Evolutionary conservation across 1,140 invertebrate genomes (phyloP).

Genomic region (Diorhabda elongata): DNA sequence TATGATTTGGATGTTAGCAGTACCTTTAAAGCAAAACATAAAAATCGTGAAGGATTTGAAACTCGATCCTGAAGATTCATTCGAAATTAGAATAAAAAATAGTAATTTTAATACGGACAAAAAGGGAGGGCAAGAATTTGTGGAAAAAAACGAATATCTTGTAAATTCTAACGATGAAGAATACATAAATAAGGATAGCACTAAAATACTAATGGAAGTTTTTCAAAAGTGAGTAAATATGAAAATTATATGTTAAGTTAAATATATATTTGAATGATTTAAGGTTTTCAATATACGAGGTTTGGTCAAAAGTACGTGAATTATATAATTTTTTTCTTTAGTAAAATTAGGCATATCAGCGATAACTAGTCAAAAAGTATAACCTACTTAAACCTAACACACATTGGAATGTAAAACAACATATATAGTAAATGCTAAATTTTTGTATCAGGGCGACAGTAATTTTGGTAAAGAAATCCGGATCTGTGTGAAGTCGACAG

Average conservation of each 20-base stretch:
- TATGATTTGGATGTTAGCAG: constrained; percentile 42
- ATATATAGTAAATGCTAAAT: too few relatives aligned
- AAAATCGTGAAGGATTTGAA: constrained; percentile 24
- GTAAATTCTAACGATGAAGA: constrained; percentile 42
- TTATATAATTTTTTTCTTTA: not conserved
- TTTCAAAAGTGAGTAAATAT: constrained; percentile 46
- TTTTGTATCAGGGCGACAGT: too few relatives aligned
- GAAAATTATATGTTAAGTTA: too few relatives aligned
- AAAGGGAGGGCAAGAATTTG: constrained; percentile 26
- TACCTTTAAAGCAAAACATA: constrained; percentile 44
- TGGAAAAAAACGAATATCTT: constrained; percentile 43
- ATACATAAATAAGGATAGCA: constrained; percentile 45
- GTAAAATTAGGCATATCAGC: too few relatives aligned
- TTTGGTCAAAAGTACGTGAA: not conserved
- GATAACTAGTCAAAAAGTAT: too few relatives aligned
- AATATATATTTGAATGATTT: too few relatives aligned
- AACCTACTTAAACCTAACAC: too few relatives aligned
- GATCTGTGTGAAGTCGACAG: too few relatives aligned
- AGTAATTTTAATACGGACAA: constrained; percentile 44
- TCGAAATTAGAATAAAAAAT: constrained; percentile 43
- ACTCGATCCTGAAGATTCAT: constrained; percentile 32
- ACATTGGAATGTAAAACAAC: too few relatives aligned
- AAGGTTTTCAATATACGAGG: too few relatives aligned
- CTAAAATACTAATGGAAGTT: constrained; percentile 50
- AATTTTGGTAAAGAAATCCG: too few relatives aligned